These are phyloP conservation scores for Melipona bicolor DNA, from an alignment of 2,888 invertebrate species.

Conservation along the genomic window DNA sequence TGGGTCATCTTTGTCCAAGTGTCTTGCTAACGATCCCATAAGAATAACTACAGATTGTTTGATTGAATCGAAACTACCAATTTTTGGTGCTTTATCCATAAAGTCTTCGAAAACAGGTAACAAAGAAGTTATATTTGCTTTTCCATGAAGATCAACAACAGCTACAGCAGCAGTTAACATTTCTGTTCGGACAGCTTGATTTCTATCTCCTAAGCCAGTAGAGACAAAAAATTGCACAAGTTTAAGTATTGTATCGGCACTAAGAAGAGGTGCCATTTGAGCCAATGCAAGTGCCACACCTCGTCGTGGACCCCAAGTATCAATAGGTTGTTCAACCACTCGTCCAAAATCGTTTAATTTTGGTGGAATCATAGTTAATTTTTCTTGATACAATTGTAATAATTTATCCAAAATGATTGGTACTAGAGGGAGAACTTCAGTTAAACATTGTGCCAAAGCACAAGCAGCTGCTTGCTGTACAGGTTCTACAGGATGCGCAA, in stretches of 20 bases:
- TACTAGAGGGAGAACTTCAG: slow-evolving; percentile 85
- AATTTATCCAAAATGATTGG: slow-evolving; percentile 87
- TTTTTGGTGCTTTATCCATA: slow-evolving; percentile 96
- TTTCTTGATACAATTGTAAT: slow-evolving; percentile 90
- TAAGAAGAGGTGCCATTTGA: slow-evolving; percentile 91
- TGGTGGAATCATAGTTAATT: slow-evolving; percentile 92
- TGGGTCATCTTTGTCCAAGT: slow-evolving; percentile 95
- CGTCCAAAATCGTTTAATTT: slow-evolving; percentile 96
- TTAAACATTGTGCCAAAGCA: slow-evolving; percentile 90
- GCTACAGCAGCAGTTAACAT: slow-evolving; percentile 98
- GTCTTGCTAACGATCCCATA: slow-evolving; percentile 98
- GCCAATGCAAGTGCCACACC: slow-evolving; percentile 94
- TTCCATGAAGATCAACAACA: slow-evolving; percentile 96
- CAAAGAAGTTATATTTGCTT: slow-evolving; percentile 88
- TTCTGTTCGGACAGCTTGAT: slow-evolving; percentile 91
- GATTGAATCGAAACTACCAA: slow-evolving; percentile 95
- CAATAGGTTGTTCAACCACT: slow-evolving; percentile 92
- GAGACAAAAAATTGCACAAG: slow-evolving; percentile 94
- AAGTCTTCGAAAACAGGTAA: slow-evolving; percentile 97
- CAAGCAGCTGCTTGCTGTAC: slow-evolving; percentile 93
- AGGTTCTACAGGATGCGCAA: slow-evolving; percentile 92
- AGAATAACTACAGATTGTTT: slow-evolving; percentile 98
- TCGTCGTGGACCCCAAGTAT: slow-evolving; percentile 95
- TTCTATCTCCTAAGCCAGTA: slow-evolving; percentile 93
- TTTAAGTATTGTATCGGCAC: slow-evolving; percentile 88